These are phyloP conservation scores for Coleophora deauratella DNA, from an alignment of 2,888 invertebrate species.

Conservation along the genomic window DNA sequence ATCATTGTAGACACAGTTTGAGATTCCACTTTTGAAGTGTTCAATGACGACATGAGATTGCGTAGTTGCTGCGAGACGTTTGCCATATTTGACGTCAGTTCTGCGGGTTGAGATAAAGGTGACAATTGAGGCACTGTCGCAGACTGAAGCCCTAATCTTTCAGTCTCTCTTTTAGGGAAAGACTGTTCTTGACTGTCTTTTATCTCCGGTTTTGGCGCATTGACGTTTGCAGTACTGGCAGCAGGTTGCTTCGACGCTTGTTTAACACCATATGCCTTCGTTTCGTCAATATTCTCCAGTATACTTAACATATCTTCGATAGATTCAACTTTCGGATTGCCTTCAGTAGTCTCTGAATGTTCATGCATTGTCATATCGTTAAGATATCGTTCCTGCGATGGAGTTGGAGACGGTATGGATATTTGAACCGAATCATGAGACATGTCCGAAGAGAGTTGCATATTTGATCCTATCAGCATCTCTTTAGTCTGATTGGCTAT, in stretches of 20 bases:
- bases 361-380: slow-evolving; percentile 77
- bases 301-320: slow-evolving; percentile 82
- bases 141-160: slow-evolving; percentile 52
- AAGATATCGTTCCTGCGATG: slow-evolving; percentile 77
- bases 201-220: slow-evolving; percentile 28
- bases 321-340: slow-evolving; percentile 74
- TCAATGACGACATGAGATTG: slow-evolving; percentile 78
- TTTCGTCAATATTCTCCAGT: slow-evolving; percentile 76
- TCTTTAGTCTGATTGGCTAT: slow-evolving; percentile 73
- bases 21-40: slow-evolving; percentile 66
- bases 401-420: slow-evolving; percentile 78
- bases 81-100: slow-evolving; percentile 81
- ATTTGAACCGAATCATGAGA: slow-evolving; percentile 78
- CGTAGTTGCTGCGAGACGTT: slow-evolving; percentile 81
- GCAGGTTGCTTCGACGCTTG: slow-evolving; percentile 31
- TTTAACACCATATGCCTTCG: slow-evolving; percentile 46
- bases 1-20: slow-evolving; percentile 58
- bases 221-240: slow-evolving; percentile 20
- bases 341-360: slow-evolving; percentile 66
- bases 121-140: slow-evolving; percentile 79
- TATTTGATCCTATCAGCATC: slow-evolving; percentile 71
- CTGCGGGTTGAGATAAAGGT: slow-evolving; percentile 81
- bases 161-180: slow-evolving; percentile 48
- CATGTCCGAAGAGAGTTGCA: slow-evolving; percentile 71
- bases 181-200: slow-evolving; percentile 43